Conservation (phyloP, 2,797 vertebrate genomes). For the Chloroceryle amazona region DNA sequence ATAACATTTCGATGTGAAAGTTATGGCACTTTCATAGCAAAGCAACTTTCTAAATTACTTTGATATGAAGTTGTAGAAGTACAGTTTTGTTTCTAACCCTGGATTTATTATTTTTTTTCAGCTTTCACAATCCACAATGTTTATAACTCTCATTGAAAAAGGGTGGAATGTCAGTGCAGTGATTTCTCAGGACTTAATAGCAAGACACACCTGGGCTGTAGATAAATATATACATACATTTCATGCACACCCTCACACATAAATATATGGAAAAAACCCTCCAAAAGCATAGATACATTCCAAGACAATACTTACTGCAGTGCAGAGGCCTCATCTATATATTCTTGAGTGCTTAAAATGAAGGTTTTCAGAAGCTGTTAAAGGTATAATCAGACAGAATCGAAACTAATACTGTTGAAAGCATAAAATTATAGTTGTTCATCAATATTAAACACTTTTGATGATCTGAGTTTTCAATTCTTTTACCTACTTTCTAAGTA, state of each 20-base stretch:
- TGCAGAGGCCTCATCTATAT: neutral
- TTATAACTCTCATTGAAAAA: neutral
- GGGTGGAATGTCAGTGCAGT: neutral
- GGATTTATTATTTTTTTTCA: neutral
- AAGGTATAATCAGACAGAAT: neutral
- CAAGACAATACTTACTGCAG: neutral
- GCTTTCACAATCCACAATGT: neutral
- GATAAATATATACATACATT: neutral
- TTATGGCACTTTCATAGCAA: neutral
- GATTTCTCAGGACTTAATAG: neutral
- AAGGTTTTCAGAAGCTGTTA: neutral
- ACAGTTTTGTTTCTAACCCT: neutral
- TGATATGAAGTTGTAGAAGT: neutral
- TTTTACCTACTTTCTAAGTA: neutral
- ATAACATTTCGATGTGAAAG: slow-evolving; percentile 3
- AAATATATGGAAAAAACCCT: neutral
- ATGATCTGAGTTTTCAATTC: neutral
- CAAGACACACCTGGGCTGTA: neutral
- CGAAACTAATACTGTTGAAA: neutral
- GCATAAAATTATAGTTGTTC: neutral
- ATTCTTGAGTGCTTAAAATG: neutral
- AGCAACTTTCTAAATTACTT: slow-evolving; percentile 32
- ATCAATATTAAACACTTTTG: neutral
- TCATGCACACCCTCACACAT: neutral
- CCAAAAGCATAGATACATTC: neutral